Evolutionary conservation across 2,888 invertebrate species (phyloP), one percentile per base, ranked within the genome.

Genomic region (Leucoptera coffeella): DNA sequence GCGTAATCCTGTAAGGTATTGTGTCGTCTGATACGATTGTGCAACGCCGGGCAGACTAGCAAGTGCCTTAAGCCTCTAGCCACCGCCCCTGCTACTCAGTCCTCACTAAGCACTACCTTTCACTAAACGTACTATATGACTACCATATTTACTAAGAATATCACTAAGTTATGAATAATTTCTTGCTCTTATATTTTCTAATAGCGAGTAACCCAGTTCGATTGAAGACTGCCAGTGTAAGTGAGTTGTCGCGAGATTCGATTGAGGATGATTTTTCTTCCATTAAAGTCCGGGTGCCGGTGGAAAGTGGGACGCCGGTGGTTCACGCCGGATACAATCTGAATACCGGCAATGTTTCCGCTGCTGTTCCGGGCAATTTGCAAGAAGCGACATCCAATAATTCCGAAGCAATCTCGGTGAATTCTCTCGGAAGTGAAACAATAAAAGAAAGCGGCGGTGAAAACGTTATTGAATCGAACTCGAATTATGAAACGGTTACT

Each of bases 11-110:
- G 56, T 62, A 57, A 55, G 52, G 37, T 38, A 31, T 36, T 44
- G 43, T 42, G 51, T 41, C 46, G 40, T 41, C 47, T 55, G 56
- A 58, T 57, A 60, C 56, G 50, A 54, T 54, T 59, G 54, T 56
- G 45, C 47, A 47, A 54, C 51, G 52, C 38, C 46, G 52, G 55
- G 67, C 65, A 67, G 67, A 65, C 67, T 49, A 40, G 50, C 54
- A 69, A 67, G 67, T 67, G 67, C 67, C 54, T 61, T 58, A 65
- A 67, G 67, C 65, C 67, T 45, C 50, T 45, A 45, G 43, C 39
- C 50, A 50, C 44, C 43, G 50, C 42, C 46, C 48, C 42, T n/a
- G 32, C 42, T 39, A 43, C 35, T 50, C 50, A 51, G 50, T 53
- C 38, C 42, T 39, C 38, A 34, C 35, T n/a, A n/a, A n/a, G n/a